phyloP scores from a whole-genome alignment of 1,140 invertebrate genomes.

The Trachymyrmex cornetzi region DNA sequence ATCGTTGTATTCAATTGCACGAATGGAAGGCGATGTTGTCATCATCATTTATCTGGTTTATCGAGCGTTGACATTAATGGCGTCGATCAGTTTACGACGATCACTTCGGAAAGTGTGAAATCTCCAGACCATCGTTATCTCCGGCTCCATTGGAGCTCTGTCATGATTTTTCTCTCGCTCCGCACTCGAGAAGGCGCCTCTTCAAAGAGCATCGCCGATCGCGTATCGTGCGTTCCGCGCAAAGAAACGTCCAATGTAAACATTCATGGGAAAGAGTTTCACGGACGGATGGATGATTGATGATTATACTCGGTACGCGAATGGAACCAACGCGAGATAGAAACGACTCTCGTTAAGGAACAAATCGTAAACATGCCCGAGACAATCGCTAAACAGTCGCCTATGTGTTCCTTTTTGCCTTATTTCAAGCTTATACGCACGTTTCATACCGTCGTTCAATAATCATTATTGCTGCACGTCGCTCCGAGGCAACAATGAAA shows the following conservation, averaged over 20 bases:
- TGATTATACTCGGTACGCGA: slow-evolving; percentile 46
- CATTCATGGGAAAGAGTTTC: slow-evolving; percentile 35
- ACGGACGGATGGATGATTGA: slow-evolving; percentile 29
- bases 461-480: slow-evolving; percentile 44
- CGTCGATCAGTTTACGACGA: slow-evolving; percentile 37
- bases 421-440: slow-evolving; percentile 18
- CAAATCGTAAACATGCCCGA: slow-evolving; percentile 46
- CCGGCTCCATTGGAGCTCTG: not conserved
- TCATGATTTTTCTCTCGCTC: not conserved
- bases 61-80: slow-evolving; percentile 44
- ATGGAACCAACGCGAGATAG: slow-evolving; percentile 34
- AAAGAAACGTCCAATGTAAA: slow-evolving; percentile 40
- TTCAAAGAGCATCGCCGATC: not conserved
- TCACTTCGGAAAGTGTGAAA: slow-evolving; percentile 24
- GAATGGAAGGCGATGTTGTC: not conserved
- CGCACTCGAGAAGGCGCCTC: not conserved
- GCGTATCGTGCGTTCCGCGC: not conserved
- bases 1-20: not conserved
- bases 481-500: slow-evolving; percentile 28
- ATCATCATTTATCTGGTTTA: slow-evolving; percentile 28
- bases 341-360: slow-evolving; percentile 43
- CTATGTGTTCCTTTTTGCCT: not conserved
- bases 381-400: slow-evolving; percentile 57
- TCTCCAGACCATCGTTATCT: slow-evolving; percentile 30
- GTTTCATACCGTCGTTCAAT: slow-evolving; percentile 33